These are phyloP conservation scores for Pollenia labialis DNA, from an alignment of 2,888 invertebrate genomes.

Conservation along the genomic window DNA sequence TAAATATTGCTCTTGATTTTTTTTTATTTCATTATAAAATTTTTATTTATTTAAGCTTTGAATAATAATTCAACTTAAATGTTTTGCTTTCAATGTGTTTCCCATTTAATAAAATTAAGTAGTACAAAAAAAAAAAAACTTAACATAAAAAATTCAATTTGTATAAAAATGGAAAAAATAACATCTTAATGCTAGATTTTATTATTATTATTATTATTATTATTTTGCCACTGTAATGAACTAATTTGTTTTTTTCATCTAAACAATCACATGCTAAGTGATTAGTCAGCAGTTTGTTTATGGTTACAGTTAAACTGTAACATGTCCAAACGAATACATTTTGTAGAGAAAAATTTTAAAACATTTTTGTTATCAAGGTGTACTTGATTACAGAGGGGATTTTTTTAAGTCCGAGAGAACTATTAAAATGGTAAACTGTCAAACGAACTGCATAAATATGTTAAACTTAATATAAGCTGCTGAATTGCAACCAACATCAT, in stretches of 20 bases:
- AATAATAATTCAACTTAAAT: constrained; percentile 58
- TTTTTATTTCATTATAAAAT: constrained; percentile 38
- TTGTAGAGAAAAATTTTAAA: background rate
- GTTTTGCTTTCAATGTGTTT: background rate
- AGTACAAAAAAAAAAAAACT: constrained; percentile 1
- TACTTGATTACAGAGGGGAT: too few relatives aligned
- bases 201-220: constrained; percentile 33
- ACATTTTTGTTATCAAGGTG: too few relatives aligned
- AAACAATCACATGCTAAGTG: constrained; percentile 64
- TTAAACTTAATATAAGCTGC: too few relatives aligned
- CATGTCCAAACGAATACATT: background rate
- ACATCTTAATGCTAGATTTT: constrained; percentile 54
- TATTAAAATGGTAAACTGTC: too few relatives aligned
- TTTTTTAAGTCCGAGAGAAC: too few relatives aligned
- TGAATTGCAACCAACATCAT: too few relatives aligned
- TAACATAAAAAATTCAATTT: too few relatives aligned
- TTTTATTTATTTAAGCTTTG: constrained; percentile 65
- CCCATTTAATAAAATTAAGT: background rate
- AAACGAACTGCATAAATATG: too few relatives aligned
- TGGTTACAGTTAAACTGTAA: constrained; percentile 24
- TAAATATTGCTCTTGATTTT: constrained; percentile 56
- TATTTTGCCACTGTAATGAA: constrained; percentile 63
- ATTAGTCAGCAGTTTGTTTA: constrained; percentile 66
- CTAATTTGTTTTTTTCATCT: constrained; percentile 65
- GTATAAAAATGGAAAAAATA: constrained; percentile 24